phyloP scores from a whole-genome alignment of 1,140 invertebrate genomes.

The Drosophila pruinosa region DNA sequence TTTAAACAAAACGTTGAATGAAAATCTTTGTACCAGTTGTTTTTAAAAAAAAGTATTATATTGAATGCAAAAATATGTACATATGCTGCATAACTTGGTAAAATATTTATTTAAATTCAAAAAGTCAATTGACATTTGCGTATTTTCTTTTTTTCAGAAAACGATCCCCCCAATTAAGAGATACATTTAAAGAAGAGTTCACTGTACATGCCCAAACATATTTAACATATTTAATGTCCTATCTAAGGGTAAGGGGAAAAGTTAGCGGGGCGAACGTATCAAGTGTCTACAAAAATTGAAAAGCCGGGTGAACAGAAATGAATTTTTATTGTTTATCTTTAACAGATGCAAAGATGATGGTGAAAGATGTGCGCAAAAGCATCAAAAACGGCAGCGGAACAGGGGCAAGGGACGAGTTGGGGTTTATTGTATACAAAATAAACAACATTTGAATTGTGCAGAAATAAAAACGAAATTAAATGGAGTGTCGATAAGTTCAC shows the following conservation, averaged over 20 bases:
- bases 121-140: too few relatives aligned
- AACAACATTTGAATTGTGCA: constrained; percentile 59
- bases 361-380: constrained; percentile 16
- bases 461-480: constrained; percentile 74
- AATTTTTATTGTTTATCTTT: constrained; percentile 38
- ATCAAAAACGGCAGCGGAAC: constrained; percentile 32
- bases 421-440: constrained; percentile 60
- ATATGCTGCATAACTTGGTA: too few relatives aligned
- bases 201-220: not conserved
- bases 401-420: not conserved
- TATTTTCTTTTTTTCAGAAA: not conserved
- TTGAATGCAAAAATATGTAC: too few relatives aligned
- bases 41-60: too few relatives aligned
- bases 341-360: constrained; percentile 60
- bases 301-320: constrained; percentile 5
- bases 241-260: not conserved
- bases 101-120: too few relatives aligned
- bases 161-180: not conserved
- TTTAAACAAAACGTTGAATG: too few relatives aligned
- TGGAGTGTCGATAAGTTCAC: constrained; percentile 76
- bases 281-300: constrained; percentile 3
- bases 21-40: too few relatives aligned
- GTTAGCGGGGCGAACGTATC: not conserved
- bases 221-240: not conserved
- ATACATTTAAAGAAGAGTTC: not conserved